phyloP scores from a whole-genome alignment of 1,140 invertebrate genomes.

The Latrodectus geometricus region DNA sequence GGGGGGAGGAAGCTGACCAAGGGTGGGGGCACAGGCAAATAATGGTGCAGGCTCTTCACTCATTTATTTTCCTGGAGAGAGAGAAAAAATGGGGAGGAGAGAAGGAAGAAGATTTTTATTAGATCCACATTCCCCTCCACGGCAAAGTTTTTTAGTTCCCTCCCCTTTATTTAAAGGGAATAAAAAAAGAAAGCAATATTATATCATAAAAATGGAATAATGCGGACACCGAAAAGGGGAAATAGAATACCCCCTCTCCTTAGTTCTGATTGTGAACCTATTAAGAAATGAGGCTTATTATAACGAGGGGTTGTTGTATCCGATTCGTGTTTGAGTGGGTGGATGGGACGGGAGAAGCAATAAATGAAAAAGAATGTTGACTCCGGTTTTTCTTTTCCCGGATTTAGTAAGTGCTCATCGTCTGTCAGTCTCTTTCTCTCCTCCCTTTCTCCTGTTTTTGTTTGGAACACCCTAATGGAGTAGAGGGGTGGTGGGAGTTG shows the following conservation, averaged over 20 bases:
- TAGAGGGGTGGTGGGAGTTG: slow-evolving; percentile 17
- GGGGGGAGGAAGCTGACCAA: neutral
- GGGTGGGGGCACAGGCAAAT: neutral
- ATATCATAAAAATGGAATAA: slow-evolving; percentile 23
- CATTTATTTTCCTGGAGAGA: slow-evolving; percentile 14
- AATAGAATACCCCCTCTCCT: neutral
- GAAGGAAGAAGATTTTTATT: slow-evolving; percentile 40
- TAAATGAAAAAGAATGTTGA: slow-evolving; percentile 10
- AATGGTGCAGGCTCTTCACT: slow-evolving; percentile 30
- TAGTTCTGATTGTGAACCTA: slow-evolving; percentile 37
- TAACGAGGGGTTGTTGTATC: slow-evolving; percentile 23
- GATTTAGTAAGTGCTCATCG: slow-evolving; percentile 37
- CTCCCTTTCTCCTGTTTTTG: neutral
- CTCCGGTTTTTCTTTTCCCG: neutral
- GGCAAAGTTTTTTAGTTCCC: neutral
- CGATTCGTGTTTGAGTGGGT: neutral
- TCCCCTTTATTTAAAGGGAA: neutral
- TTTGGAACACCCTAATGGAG: too few relatives aligned
- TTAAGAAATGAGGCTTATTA: slow-evolving; percentile 58
- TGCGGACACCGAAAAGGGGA: slow-evolving; percentile 3
- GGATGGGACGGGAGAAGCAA: neutral
- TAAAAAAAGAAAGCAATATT: neutral
- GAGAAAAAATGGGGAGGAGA: neutral
- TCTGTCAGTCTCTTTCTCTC: neutral
- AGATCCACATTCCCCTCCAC: slow-evolving; percentile 3